These are phyloP conservation scores for Myopa testacea DNA, from an alignment of 2,888 invertebrate genomes.

Conservation along the genomic window DNA sequence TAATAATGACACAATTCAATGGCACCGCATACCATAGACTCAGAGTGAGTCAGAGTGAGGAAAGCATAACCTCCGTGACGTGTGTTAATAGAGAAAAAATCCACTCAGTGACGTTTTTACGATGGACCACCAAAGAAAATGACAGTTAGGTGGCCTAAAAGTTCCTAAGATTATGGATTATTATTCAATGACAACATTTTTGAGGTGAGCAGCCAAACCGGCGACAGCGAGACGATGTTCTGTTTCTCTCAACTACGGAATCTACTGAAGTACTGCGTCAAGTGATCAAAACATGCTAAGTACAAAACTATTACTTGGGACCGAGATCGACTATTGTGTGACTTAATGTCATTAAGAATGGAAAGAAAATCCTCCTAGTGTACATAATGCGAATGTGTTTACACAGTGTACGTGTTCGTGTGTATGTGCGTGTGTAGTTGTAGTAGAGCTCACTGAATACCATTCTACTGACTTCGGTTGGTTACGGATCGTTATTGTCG, in stretches of 20 bases:
- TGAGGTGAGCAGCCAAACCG: background rate
- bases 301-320: conserved; percentile 3
- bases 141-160: conserved; percentile 27
- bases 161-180: conserved; percentile 4
- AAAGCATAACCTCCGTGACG: background rate
- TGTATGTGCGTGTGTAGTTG: no score
- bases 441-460: background rate
- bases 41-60: background rate
- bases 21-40: background rate
- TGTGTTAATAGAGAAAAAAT: background rate
- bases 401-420: background rate
- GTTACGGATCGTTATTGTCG: conserved; percentile 27
- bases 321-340: background rate
- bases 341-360: conserved; percentile 23
- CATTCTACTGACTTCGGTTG: background rate
- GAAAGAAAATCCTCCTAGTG: background rate
- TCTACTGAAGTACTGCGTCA: conserved; percentile 26
- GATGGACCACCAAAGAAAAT: conserved; percentile 15
- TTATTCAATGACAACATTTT: conserved; percentile 18
- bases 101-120: background rate
- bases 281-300: conserved; percentile 12
- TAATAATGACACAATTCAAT: conserved; percentile 22
- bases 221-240: background rate
- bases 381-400: background rate
- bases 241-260: background rate